Evolutionary conservation across 1,140 invertebrate genomes (phyloP).

Genomic region (Solenopsis fugax): DNA sequence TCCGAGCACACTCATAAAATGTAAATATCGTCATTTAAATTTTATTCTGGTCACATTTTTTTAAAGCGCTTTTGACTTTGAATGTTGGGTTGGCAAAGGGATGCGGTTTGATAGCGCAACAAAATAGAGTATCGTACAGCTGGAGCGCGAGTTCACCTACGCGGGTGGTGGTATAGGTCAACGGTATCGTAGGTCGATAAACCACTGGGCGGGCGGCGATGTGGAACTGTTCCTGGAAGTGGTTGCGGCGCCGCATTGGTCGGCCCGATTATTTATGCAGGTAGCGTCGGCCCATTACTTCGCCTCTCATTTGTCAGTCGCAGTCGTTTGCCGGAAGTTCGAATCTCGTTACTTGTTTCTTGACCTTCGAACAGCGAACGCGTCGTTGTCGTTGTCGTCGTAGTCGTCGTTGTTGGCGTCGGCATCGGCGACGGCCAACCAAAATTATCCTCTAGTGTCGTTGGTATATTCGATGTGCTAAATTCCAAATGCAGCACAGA

Average conservation of each 20-base stretch:
- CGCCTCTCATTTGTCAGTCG: conserved; percentile 59
- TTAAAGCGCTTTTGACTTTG: not conserved
- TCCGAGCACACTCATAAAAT: not conserved
- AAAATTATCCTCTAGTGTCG: not conserved
- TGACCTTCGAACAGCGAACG: conserved; percentile 39
- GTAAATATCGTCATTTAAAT: not conserved
- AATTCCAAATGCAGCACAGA: not conserved
- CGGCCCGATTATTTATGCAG: conserved; percentile 62
- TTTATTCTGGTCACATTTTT: conserved; percentile 15
- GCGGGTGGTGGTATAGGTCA: conserved; percentile 41
- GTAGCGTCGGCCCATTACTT: conserved; percentile 56
- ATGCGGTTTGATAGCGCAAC: conserved; percentile 19
- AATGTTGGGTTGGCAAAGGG: conserved; percentile 1
- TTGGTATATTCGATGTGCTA: conserved; percentile 1
- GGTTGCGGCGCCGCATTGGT: conserved; percentile 46
- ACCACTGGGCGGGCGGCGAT: conserved; percentile 36
- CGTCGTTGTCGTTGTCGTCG: not conserved
- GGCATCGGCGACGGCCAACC: not conserved
- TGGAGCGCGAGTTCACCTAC: conserved; percentile 29
- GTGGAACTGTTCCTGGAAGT: conserved; percentile 54
- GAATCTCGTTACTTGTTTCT: conserved; percentile 51
- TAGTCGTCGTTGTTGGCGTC: not conserved
- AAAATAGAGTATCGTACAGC: conserved; percentile 32
- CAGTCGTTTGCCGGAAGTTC: conserved; percentile 44
- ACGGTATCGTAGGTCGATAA: conserved; percentile 67